Conservation (phyloP, 2,888 invertebrate genomes). For the Plusia festucae region DNA sequence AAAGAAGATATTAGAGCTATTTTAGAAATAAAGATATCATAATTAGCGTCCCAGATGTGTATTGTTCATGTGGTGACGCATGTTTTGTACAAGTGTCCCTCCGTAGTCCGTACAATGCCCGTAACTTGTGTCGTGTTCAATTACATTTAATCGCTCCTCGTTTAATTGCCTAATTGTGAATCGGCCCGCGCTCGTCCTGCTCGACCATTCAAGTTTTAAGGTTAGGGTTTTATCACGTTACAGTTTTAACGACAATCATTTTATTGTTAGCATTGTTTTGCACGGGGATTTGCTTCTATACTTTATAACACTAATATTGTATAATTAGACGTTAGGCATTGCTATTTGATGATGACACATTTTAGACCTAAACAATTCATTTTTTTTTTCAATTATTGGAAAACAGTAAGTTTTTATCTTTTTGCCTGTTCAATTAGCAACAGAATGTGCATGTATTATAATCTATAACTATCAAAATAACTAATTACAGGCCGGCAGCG, state of each 20-base stretch:
- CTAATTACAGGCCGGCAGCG: background rate
- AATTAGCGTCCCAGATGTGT: slow-evolving; percentile 57
- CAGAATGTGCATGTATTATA: too few relatives aligned
- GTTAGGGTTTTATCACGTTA: slow-evolving; percentile 37
- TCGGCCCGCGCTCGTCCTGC: slow-evolving; percentile 63
- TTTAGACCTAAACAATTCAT: too few relatives aligned
- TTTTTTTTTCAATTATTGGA: too few relatives aligned
- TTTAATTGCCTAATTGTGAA: slow-evolving; percentile 85
- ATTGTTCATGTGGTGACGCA: slow-evolving; percentile 69
- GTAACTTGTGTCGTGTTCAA: slow-evolving; percentile 81
- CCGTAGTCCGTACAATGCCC: slow-evolving; percentile 58
- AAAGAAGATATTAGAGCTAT: slow-evolving; percentile 24
- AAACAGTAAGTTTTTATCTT: too few relatives aligned
- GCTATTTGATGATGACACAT: background rate
- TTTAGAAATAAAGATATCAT: slow-evolving; percentile 28
- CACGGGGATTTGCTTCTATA: background rate
- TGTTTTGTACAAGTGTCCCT: slow-evolving; percentile 57
- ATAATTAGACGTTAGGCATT: background rate
- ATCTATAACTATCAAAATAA: slow-evolving; percentile 1
- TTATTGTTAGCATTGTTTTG: slow-evolving; percentile 1
- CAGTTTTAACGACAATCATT: slow-evolving; percentile 30
- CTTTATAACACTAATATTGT: background rate
- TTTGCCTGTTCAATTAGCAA: slow-evolving; percentile 1
- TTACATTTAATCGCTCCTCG: slow-evolving; percentile 86
- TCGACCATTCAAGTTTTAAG: slow-evolving; percentile 42